Evolutionary conservation across 2,113 vertebrate species (phyloP), one percentile per base, ranked within the genome.

Genomic region (Pontoporia blainvillei): DNA sequence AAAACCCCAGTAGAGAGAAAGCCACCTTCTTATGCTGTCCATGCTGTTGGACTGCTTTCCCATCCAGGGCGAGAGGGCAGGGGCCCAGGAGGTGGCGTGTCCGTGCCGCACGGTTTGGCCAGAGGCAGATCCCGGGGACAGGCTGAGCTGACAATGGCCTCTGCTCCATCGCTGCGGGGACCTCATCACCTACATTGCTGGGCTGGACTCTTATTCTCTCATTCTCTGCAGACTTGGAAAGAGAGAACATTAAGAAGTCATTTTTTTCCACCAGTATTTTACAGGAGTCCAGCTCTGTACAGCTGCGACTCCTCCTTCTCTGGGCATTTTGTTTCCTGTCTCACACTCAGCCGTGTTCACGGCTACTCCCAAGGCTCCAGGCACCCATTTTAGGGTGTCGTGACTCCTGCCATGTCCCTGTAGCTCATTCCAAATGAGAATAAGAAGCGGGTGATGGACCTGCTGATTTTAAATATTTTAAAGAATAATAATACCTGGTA

Each of bases 141-240:
- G 46, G 75, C 52, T 4, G 4, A 13, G 5, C 1, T 4, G 36
- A 13, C 0, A 2, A 6, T 0, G 34, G 13, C 52, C 85, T 23
- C 10, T 2, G 14, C 1, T n/a, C 76, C 23, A 0, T 31, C 3
- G 0, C 46, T 7, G 15, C 0, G 0, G 7, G 14, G 1, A 29
- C 52, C 2, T 36, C 12, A 1, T n/a, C n/a, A 8, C 12, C 46
- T 8, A 10, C 66, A 1, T 3, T 3, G 46, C 46, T 39, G 54
- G 79, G 27, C n/a, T 25, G 1, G 12, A 4, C 29, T 4, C 21
- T 14, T 31, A 75, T 11, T 49, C 73, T 10, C 71, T 57, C 54
- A 2, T 13, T 62, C 41, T 31, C 67, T 59, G 59, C 18, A 29
- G 59, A 5, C 36, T n/a, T 44, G 66, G 10, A 39, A 39, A 66